Percentiles rank a stretch among this genome's conserved stretches.
Conservation (phyloP, 2,797 vertebrate genomes). For the Ispidina lecontei region DNA sequence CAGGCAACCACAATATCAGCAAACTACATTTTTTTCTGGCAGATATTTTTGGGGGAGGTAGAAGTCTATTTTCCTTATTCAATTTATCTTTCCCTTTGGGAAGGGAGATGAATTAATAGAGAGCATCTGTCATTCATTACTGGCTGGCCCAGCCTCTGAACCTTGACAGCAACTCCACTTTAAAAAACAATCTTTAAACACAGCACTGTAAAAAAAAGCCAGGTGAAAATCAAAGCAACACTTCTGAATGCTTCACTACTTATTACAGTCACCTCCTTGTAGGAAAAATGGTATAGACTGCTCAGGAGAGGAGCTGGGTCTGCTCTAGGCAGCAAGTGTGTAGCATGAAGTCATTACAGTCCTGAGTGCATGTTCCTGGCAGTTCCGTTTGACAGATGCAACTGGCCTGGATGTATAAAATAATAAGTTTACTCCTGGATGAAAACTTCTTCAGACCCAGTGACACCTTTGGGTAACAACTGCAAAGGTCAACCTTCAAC, state of each 20-base stretch:
- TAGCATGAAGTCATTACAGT: neutral
- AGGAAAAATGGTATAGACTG: neutral
- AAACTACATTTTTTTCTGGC: neutral
- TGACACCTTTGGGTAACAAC: conserved; percentile 3
- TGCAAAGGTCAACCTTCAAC: conserved; percentile 56
- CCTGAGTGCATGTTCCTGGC: accelerated
- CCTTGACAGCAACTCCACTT: neutral
- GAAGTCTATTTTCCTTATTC: no score
- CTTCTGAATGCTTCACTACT: neutral
- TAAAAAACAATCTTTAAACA: neutral
- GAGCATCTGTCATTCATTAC: no score
- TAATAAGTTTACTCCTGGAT: neutral
- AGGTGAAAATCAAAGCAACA: neutral
- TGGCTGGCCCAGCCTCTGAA: no score
- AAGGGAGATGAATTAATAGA: no score
- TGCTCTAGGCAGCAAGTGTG: neutral
- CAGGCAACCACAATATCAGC: neutral
- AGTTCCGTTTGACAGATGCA: neutral
- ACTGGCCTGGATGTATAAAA: neutral
- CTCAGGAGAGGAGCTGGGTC: neutral
- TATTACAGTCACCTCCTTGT: neutral
- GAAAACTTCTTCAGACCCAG: conserved; percentile 1
- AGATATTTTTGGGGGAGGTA: neutral
- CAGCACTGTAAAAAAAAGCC: neutral
- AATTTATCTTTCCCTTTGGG: no score